Percentiles rank a stretch among this genome's conserved stretches.
These are phyloP conservation scores for Actinostola sp. DNA, from an alignment of 92 coral and sea anemone genomes.

Conservation along the genomic window DNA sequence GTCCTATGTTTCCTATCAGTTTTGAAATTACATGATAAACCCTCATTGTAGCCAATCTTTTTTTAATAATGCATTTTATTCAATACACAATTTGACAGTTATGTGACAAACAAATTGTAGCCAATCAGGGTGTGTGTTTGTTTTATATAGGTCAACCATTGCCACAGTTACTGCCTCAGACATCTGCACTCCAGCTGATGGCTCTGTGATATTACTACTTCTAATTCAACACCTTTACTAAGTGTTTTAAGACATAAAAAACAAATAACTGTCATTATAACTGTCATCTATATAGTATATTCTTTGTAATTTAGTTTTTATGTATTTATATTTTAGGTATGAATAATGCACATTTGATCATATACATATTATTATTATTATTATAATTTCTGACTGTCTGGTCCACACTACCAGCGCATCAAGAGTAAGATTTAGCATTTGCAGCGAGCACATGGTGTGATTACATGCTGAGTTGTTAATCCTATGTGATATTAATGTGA, in stretches of 20 bases:
- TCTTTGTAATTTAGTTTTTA: neutral
- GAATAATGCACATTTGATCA: no score
- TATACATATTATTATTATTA: no score
- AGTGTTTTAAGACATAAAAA: neutral
- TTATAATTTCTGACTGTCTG: no score
- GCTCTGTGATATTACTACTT: neutral
- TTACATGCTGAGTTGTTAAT: no score
- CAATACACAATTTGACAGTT: no score
- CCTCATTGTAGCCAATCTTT: no score
- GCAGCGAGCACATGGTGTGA: no score
- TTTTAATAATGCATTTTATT: no score
- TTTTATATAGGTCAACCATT: no score
- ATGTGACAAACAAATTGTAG: neutral
- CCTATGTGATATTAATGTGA: neutral
- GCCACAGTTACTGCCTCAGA: neutral
- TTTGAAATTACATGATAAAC: no score
- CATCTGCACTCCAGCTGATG: neutral
- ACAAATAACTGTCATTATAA: neutral
- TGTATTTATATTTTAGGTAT: neutral
- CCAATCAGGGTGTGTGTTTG: neutral
- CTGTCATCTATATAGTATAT: neutral
- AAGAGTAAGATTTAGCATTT: no score
- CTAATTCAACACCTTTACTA: neutral
- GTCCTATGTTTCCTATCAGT: no score
- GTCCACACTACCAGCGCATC: neutral